Percentiles rank a stretch among this genome's conserved stretches.
These are phyloP conservation scores for Wiebesia pumilae DNA, from an alignment of 1,140 invertebrate genomes.

Conservation along the genomic window DNA sequence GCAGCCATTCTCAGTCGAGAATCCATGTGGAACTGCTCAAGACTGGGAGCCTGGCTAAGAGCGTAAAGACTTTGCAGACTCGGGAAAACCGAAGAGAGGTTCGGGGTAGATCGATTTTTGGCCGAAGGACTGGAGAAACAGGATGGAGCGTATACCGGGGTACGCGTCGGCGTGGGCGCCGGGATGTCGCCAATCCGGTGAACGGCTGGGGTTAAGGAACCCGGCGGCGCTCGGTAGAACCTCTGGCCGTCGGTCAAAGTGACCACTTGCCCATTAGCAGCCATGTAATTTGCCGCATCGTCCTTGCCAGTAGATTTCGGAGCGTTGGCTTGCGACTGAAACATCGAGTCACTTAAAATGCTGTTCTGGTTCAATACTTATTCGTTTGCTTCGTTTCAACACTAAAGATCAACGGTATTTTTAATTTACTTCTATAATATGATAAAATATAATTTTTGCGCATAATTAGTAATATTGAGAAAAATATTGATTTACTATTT, in stretches of 20 bases:
- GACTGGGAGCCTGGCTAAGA: constrained; percentile 61
- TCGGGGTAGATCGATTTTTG: constrained; percentile 35
- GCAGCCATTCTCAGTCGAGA: constrained; percentile 51
- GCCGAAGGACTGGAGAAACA: constrained; percentile 50
- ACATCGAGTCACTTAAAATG: background rate
- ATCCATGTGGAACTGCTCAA: constrained; percentile 64
- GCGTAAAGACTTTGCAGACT: constrained; percentile 64
- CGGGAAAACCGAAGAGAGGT: constrained; percentile 62
- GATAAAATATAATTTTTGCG: no score
- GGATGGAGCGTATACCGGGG: constrained; percentile 65
- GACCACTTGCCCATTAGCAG: constrained; percentile 66
- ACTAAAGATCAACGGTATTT: no score
- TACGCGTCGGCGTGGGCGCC: constrained; percentile 47
- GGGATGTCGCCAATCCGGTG: constrained; percentile 62
- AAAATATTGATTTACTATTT: no score
- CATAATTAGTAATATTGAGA: no score
- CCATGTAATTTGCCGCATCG: constrained; percentile 44
- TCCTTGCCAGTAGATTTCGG: constrained; percentile 48
- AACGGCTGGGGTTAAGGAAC: constrained; percentile 66
- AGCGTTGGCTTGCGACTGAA: constrained; percentile 26
- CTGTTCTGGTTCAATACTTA: no score
- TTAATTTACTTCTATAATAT: no score
- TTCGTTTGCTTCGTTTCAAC: no score
- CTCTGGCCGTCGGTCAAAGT: constrained; percentile 64
- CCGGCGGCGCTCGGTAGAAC: constrained; percentile 67